Evolutionary conservation across 2,797 vertebrate species (phyloP), one percentile per base, ranked within the genome.

Genomic region (Furcifer pardalis): DNA sequence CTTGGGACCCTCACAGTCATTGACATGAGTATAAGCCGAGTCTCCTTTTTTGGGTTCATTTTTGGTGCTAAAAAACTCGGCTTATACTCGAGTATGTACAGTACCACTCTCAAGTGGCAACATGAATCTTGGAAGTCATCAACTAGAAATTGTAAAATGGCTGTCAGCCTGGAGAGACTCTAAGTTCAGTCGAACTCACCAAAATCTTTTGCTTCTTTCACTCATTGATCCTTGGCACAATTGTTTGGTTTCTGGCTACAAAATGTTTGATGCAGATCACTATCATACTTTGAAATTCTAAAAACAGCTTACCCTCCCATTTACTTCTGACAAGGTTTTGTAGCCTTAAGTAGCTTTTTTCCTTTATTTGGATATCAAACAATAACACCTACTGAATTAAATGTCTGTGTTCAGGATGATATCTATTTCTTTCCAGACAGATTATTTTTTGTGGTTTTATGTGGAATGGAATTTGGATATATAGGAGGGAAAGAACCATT

Each of bases 281-380:
- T 17, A 49, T 65, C 46, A 74, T 75, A 46, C 68, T 76, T 81
- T 30, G 49, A n/a, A 60, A 59, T 68, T 15, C 63, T 74, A 27
- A 42, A 60, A 76, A 63, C 65, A 84, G n/a, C 79, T 85, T 88
- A 59, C 83, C 25, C 73, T 86, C 62, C 73, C 8, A 81, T 89
- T 89, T 88, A 46, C 77, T 79, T 65, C 44, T 83, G 80, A n/a
- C 65, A 66, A 44, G 42, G 7, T 80, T 69, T 49, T 81, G 87
- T 89, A 87, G 82, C 69, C 27, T 42, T 72, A 87, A 6, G 0
- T 2, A 83, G 35, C 59, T 73, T 88, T 91, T 91, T 71, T 23
- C 17, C 52, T 92, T 89, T 60, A 80, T 83, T 90, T 83, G 87
- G 83, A 84, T 32, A 42, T 0, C 1, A 63, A 56, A 23, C 44